Evolutionary conservation across 1,140 invertebrate genomes (phyloP).

Genomic region (Euborellia annulipes): DNA sequence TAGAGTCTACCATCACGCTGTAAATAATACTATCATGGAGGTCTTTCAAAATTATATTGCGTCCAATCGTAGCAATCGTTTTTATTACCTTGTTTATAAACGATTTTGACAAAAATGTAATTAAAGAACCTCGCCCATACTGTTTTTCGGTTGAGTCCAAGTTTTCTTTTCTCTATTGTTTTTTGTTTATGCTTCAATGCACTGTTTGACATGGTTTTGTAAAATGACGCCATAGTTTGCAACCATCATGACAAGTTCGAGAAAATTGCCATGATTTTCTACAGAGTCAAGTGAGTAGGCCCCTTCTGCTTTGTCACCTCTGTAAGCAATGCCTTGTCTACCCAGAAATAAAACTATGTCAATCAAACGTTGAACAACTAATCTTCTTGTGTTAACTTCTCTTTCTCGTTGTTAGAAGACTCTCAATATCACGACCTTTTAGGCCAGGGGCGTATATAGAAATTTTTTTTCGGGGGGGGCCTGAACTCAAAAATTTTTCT

Average conservation of each 20-base stretch:
- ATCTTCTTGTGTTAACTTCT: conserved; percentile 9
- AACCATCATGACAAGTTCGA: conserved; percentile 11
- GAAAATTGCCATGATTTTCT: conserved; percentile 12
- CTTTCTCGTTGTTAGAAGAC: conserved; percentile 9
- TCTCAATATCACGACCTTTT: no score
- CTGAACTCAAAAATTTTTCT: no score
- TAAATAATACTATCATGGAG: conserved; percentile 8
- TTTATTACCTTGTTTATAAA: conserved; percentile 11
- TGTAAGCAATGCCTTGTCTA: conserved; percentile 10
- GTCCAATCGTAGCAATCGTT: conserved; percentile 5
- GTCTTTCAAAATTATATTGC: conserved; percentile 11
- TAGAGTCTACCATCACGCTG: conserved; percentile 11
- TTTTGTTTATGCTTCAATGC: conserved; percentile 6
- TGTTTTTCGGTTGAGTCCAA: background rate
- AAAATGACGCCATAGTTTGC: conserved; percentile 9
- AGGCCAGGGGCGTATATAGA: no score
- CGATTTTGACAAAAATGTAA: conserved; percentile 8
- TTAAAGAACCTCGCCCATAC: conserved; percentile 6
- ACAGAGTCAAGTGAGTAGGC: conserved; percentile 7
- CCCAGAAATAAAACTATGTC: conserved; percentile 12
- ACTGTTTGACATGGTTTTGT: conserved; percentile 6
- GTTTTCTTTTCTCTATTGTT: conserved; percentile 4
- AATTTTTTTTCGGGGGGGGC: no score
- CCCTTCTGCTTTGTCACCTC: conserved; percentile 9
- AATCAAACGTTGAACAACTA: conserved; percentile 10